Evolutionary conservation across 1,140 invertebrate genomes (phyloP), one percentile per base, ranked within the genome.

Genomic region (Choristoneura fumiferana): DNA sequence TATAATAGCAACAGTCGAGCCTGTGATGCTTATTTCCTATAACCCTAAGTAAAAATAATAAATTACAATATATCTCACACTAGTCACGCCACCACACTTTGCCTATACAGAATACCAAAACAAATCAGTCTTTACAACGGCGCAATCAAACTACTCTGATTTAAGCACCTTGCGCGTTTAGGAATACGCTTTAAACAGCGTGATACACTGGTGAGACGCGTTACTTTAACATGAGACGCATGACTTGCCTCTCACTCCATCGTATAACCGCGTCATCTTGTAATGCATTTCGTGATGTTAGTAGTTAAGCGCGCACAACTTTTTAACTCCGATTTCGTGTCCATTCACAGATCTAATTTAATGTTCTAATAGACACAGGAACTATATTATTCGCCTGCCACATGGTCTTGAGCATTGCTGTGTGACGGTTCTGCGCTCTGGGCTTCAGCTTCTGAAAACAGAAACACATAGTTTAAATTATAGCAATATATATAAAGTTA

Each of bases 391-490:
- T 83, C 80, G 22, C 63, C 69, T 1, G 52, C 59, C 8, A 55
- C 54, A 1, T 62, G 58, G 52, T 74, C 81, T 43, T 78, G 66
- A 13, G 83, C 81, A 55, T 71, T 72, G 58, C 77, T 85, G 65
- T 87, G 82, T 8, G 84, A 81, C 4, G 84, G 79, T 55, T 87
- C 82, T 8, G 72, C 63, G 55, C 55, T 67, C 60, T 81, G 78
- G 15, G 74, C 75, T 60, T 84, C 82, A 1, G 81, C 81, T 68
- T 84, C 85, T 88, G 66, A 45, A 75, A 81, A 74, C 35, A 65
- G 60, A 67, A 70, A 57, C 38, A 52, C 36, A 40, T 37, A 59
- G 58, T 64, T 34, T 35, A 29, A 67, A 53, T 60, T 57, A 12
- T 4, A 39, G 13, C 3, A 52, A 29, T 52, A 52, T 13, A n/a